These are phyloP conservation scores for Philhelius pedissequus DNA, from an alignment of 2,888 invertebrate species.

Conservation along the genomic window DNA sequence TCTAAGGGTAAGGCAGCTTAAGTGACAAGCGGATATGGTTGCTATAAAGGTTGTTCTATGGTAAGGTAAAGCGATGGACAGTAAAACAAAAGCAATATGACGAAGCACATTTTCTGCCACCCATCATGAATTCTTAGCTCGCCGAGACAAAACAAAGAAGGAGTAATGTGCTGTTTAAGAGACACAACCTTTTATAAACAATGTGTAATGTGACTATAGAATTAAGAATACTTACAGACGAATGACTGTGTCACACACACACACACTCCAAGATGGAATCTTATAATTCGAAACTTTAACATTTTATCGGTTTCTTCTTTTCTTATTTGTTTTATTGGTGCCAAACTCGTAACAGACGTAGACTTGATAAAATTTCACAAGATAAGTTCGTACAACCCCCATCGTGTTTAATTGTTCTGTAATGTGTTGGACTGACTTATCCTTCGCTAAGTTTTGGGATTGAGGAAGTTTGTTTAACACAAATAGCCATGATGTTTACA, in stretches of 20 bases:
- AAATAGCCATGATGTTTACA: background rate
- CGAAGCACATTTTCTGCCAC: background rate
- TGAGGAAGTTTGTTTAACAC: background rate
- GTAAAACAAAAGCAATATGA: background rate
- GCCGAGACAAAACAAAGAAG: background rate
- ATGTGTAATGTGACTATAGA: slow-evolving; percentile 36
- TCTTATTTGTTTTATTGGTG: background rate
- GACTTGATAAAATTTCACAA: background rate
- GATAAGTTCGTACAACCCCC: background rate
- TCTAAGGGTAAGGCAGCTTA: slow-evolving; percentile 21
- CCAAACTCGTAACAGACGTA: no score
- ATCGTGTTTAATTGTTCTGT: background rate
- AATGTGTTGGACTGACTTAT: background rate
- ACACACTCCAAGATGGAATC: no score
- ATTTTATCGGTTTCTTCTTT: background rate
- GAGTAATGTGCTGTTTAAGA: background rate
- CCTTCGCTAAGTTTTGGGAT: background rate
- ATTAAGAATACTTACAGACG: slow-evolving; percentile 11
- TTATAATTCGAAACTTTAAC: background rate
- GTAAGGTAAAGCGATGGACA: slow-evolving; percentile 20
- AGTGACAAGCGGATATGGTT: slow-evolving; percentile 6
- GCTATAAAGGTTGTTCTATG: background rate
- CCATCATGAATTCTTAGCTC: background rate
- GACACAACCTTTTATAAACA: slow-evolving; percentile 26
- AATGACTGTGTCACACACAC: no score